phyloP scores from a whole-genome alignment of 2,888 invertebrate genomes.

The Autographa gamma region DNA sequence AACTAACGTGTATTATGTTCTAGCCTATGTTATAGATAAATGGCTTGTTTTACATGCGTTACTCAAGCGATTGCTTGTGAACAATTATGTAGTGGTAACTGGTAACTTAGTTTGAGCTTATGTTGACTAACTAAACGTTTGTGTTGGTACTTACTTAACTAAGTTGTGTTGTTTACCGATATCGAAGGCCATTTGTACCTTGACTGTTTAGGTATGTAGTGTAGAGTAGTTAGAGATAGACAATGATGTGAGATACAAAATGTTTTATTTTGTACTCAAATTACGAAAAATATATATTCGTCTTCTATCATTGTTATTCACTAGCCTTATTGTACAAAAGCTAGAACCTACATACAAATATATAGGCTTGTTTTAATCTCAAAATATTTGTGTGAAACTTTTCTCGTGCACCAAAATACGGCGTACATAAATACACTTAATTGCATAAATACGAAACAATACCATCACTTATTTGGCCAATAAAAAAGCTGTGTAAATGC shows the following conservation, averaged over 20 bases:
- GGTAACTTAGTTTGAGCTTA: neutral
- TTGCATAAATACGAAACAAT: slow-evolving; percentile 57
- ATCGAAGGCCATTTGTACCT: neutral
- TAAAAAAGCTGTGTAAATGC: slow-evolving; percentile 56
- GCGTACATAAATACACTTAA: slow-evolving; percentile 49
- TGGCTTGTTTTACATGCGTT: neutral
- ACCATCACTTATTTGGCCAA: slow-evolving; percentile 54
- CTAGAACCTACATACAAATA: too few species aligned
- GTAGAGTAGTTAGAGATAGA: too few species aligned
- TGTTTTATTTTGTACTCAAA: too few species aligned
- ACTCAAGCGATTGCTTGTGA: neutral
- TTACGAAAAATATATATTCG: too few species aligned
- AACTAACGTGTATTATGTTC: neutral
- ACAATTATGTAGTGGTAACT: neutral
- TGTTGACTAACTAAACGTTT: neutral
- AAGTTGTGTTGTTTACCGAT: neutral
- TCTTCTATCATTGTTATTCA: too few species aligned
- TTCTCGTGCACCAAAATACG: slow-evolving; percentile 7
- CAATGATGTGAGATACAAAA: too few species aligned
- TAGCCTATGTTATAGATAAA: neutral
- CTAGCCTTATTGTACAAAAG: too few species aligned
- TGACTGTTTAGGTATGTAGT: too few species aligned
- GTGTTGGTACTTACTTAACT: neutral
- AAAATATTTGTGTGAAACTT: too few species aligned
- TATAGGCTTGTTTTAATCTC: too few species aligned